These are phyloP conservation scores for Zoroaster sp. DNA, from an alignment of 53 echinoderm and acorn worm genomes.

Conservation along the genomic window DNA sequence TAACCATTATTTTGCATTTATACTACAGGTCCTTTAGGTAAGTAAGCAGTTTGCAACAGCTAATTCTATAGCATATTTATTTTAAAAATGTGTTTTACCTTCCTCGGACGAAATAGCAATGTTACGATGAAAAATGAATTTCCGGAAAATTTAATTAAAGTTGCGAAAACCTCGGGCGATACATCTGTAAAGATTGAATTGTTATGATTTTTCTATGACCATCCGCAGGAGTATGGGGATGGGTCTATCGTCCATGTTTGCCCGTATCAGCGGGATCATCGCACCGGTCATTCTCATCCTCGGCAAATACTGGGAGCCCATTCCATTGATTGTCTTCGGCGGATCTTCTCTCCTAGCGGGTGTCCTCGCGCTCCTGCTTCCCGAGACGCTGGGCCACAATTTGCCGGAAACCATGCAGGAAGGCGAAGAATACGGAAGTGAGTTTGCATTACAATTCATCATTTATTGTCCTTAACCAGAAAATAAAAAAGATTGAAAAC, in stretches of 20 bases:
- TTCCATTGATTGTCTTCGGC: neutral
- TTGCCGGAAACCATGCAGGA: constrained; percentile 20
- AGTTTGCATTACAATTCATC: neutral
- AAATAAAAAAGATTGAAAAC: neutral
- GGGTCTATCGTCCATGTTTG: constrained; percentile 19
- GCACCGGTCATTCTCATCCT: constrained; percentile 1
- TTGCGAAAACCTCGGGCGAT: no score
- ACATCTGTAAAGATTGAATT: no score
- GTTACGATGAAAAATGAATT: no score
- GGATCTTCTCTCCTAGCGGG: neutral
- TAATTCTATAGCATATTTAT: no score
- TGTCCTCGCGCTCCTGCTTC: neutral
- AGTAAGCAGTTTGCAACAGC: no score
- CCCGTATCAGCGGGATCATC: constrained; percentile 18
- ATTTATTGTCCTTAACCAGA: neutral
- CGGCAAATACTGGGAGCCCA: neutral
- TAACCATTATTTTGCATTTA: no score
- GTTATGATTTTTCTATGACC: no score
- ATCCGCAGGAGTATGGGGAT: constrained; percentile 25
- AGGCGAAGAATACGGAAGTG: neutral
- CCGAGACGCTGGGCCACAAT: neutral
- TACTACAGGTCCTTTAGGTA: no score
- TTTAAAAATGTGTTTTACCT: no score
- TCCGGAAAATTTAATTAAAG: no score
- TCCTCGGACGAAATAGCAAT: no score